Evolutionary conservation across 2,113 vertebrate genomes (phyloP), one percentile per base, ranked within the genome.

Genomic region (Genyomyrus donnyi): DNA sequence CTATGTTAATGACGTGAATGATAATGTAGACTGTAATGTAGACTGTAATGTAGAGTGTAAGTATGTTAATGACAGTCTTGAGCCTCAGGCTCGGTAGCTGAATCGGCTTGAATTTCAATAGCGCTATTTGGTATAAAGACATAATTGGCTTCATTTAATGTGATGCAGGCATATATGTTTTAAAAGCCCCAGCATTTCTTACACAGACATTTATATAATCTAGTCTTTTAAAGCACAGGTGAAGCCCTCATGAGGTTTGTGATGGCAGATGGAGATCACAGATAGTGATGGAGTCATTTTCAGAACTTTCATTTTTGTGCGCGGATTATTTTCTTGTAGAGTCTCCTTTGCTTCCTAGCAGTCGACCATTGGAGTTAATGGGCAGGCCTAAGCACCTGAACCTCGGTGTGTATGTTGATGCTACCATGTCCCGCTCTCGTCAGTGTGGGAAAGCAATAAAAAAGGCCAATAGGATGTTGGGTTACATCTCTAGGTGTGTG

Each of bases 141-240:
- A n/a, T 27, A 85, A 85, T 85, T 85, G 24, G 83, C 83, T 85
- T 27, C 21, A 48, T 85, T 85, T 85, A n/a, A 85, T 21, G 77
- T 83, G 39, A 21, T 48, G 21, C 21, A 85, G 83, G 45, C 1
- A n/a, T 48, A 8, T 85, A 85, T 48, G 17, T 85, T 85, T 85
- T 21, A 85, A 85, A 21, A 85, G 15, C 39, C 83, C 9, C 46
- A 48, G 21, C 9, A 0, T 85, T 85, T 83, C 35, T 19, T 83
- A 83, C 39, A 27, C 19, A 45, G 39, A 42, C 77, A 83, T 17
- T 83, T 24, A 83, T 83, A 42, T 83, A 83, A 45, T 83, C 39
- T 21, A 83, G 42, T n/a, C 42, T 85, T 85, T 80, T 80, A 19
- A 19, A 85, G 48, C 21, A n/a, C 83, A 85, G 83, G 39, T 48